These are phyloP conservation scores for Pan paniscus DNA, from an alignment of 2,113 vertebrate species.

Conservation along the genomic window DNA sequence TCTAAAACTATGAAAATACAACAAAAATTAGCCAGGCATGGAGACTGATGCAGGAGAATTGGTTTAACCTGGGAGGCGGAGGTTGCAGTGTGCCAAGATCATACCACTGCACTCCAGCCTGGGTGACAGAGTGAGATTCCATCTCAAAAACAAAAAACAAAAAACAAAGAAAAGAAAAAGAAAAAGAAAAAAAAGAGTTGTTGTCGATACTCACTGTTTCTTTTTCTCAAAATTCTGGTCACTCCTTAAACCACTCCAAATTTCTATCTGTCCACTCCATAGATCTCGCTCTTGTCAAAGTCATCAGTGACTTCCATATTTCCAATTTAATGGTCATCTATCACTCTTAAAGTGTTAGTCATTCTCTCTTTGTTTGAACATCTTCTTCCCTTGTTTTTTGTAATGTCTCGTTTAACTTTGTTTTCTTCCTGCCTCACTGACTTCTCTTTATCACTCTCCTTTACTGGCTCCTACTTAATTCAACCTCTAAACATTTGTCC, in stretches of 20 bases:
- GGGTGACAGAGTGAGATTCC: too few species aligned
- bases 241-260: neutral
- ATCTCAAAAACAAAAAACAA: too few species aligned
- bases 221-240: neutral
- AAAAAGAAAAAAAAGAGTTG: neutral
- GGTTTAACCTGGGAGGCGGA: too few species aligned
- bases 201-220: neutral
- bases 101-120: too few species aligned
- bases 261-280: neutral
- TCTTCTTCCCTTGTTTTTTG: neutral
- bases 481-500: neutral
- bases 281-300: neutral
- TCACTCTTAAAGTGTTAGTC: neutral
- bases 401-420: neutral
- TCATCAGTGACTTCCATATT: neutral
- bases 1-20: too few species aligned
- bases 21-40: too few species aligned
- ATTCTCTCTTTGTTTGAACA: neutral
- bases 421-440: neutral
- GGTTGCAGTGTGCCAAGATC: too few species aligned
- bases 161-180: too few species aligned
- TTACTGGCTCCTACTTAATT: neutral
- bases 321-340: neutral
- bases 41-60: too few species aligned
- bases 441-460: neutral